Base-by-base conservation (phyloP, 1,140 invertebrate genomes). In the Nymphalis io region DNA sequence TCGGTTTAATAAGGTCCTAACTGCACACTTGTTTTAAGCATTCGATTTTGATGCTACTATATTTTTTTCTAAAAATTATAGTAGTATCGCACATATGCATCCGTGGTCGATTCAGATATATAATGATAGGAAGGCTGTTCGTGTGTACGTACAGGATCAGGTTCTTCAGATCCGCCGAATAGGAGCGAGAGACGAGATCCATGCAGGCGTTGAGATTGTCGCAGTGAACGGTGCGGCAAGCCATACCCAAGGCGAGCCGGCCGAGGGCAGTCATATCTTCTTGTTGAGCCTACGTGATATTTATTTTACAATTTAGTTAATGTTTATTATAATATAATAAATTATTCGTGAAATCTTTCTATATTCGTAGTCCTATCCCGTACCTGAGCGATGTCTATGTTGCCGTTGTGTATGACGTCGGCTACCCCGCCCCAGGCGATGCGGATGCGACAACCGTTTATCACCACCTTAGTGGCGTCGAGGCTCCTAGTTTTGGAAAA, bases 261-360 rank as follows among this genome's bases (percentile, higher is more conserved):
- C 98, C 98, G 58, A 99, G 93, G 13, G 96, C 95, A 21, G 96
- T 95, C 66, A 99, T 90, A 93, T 99, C 98, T 82, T 99, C 98
- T 93, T 99, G 96, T 64, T 92, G 90, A 0, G 90, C 91, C 85
- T 91, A 61, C 21, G 68, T 60, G 38, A 33, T 20, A 62, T 42
- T 60, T n/a, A 27, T 27, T 44, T 20, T 42, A 33, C 27, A 5
- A 8, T 33, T 33, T 33, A n/a, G n/a, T n/a, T n/a, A n/a, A n/a
- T n/a, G n/a, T n/a, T n/a, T n/a, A n/a, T n/a, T n/a, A n/a, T n/a
- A n/a, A n/a, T n/a, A n/a, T n/a, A n/a, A n/a, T n/a, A n/a, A n/a
- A n/a, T n/a, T n/a, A n/a, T n/a, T n/a, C n/a, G n/a, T n/a, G n/a
- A n/a, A n/a, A n/a, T n/a, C n/a, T n/a, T n/a, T n/a, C n/a, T n/a